Conservation (phyloP, 2,113 vertebrate species). For the Thermophis baileyi region DNA sequence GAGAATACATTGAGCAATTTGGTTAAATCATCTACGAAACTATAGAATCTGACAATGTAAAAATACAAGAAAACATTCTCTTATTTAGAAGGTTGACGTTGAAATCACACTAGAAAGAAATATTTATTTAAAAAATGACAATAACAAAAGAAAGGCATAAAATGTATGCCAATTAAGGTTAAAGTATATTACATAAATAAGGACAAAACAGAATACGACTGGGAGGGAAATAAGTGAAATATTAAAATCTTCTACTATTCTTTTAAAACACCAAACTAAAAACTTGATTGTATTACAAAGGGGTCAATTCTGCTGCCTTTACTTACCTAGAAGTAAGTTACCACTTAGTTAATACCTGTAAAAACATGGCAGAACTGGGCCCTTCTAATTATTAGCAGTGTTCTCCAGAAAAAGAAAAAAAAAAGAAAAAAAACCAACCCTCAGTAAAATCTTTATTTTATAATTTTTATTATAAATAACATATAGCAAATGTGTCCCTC, state of each 20-base stretch:
- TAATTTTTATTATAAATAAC: conserved; percentile 78
- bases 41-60: conserved; percentile 99
- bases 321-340: conserved; percentile 45
- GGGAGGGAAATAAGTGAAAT: conserved; percentile 81
- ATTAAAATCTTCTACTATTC: conserved; percentile 91
- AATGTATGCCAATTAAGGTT: conserved; percentile 84
- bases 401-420: conserved; percentile 56
- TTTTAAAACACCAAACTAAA: conserved; percentile 77
- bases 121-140: conserved; percentile 71
- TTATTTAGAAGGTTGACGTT: conserved; percentile 88
- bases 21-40: conserved; percentile 98
- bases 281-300: conserved; percentile 68
- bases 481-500: conserved; percentile 78
- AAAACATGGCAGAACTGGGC: conserved; percentile 56
- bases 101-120: conserved; percentile 91
- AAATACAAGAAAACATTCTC: conserved; percentile 99
- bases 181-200: conserved; percentile 97
- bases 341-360: conserved; percentile 28
- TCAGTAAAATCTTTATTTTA: conserved; percentile 54
- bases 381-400: conserved; percentile 69
- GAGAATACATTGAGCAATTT: conserved; percentile 93
- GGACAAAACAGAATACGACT: conserved; percentile 75
- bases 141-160: conserved; percentile 77
- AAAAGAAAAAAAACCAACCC: conserved; percentile 39
- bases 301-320: conserved; percentile 53